phyloP scores from a whole-genome alignment of 2,113 vertebrate genomes.

The Glareola pratincola region DNA sequence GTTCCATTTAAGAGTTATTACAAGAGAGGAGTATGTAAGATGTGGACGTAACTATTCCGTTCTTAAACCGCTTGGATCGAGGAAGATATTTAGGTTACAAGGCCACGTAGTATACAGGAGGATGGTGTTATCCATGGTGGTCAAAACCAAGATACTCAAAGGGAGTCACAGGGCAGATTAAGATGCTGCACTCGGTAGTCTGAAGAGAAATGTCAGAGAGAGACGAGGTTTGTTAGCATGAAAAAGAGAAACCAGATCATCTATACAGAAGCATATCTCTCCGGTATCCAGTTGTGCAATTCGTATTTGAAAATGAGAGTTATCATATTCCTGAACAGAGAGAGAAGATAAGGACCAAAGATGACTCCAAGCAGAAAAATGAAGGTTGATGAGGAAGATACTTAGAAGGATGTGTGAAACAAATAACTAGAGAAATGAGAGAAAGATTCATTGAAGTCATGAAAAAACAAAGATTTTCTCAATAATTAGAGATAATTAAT shows the following conservation, averaged over 20 bases:
- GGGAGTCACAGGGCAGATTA: not conserved
- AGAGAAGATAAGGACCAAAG: not conserved
- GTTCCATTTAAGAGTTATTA: not conserved
- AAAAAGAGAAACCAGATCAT: not conserved
- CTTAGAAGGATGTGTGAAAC: not conserved
- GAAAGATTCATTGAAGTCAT: not conserved
- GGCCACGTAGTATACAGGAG: not conserved
- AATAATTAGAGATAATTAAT: not conserved
- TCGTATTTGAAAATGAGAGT: not conserved
- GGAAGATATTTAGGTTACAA: not conserved
- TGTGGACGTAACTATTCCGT: not conserved
- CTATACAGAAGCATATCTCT: not conserved
- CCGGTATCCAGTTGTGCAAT: not conserved
- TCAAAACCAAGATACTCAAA: not conserved
- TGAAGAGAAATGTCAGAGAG: not conserved
- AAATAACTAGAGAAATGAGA: not conserved
- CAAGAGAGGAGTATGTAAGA: not conserved
- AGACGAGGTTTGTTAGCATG: not conserved
- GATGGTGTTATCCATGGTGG: not conserved
- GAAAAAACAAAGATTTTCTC: not conserved
- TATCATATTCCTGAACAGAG: not conserved
- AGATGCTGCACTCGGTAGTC: not conserved
- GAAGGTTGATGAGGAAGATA: not conserved
- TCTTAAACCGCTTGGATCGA: not conserved
- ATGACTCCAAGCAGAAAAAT: not conserved